phyloP scores from a whole-genome alignment of 2,797 vertebrate genomes.

The Pseudomugil tenellus region DNA sequence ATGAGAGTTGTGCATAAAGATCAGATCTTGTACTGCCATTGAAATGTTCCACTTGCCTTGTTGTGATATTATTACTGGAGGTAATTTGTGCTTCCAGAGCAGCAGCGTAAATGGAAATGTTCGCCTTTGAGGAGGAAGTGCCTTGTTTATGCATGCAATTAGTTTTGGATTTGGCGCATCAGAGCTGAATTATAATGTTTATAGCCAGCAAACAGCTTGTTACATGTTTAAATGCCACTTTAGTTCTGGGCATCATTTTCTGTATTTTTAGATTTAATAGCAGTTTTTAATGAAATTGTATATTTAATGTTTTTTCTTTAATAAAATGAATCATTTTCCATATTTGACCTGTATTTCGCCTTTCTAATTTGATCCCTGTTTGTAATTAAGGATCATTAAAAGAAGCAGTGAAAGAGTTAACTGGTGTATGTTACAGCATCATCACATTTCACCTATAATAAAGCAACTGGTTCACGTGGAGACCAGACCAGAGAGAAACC shows the following conservation, averaged over 20 bases:
- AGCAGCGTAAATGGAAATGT: constrained; percentile 13
- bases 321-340: constrained; percentile 6
- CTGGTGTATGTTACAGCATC: background rate
- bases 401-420: constrained; percentile 45
- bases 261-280: constrained; percentile 17
- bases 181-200: constrained; percentile 7
- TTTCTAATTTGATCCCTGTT: background rate
- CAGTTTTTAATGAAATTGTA: background rate
- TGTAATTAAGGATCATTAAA: background rate
- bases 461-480: constrained; percentile 48
- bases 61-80: constrained; percentile 38
- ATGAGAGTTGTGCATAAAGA: constrained; percentile 43
- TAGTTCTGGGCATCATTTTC: background rate
- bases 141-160: constrained; percentile 34
- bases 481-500: constrained; percentile 22
- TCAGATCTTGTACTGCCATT: constrained; percentile 37
- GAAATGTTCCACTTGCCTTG: constrained; percentile 47
- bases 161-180: constrained; percentile 21
- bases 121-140: constrained; percentile 10
- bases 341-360: background rate
- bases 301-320: constrained; percentile 1
- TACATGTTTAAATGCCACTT: constrained; percentile 9
- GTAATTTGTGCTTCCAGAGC: constrained; percentile 21
- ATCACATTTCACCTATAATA: constrained; percentile 21
- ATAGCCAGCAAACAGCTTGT: background rate